phyloP scores from a whole-genome alignment of 2,113 vertebrate species.

The Zootoca vivipara region DNA sequence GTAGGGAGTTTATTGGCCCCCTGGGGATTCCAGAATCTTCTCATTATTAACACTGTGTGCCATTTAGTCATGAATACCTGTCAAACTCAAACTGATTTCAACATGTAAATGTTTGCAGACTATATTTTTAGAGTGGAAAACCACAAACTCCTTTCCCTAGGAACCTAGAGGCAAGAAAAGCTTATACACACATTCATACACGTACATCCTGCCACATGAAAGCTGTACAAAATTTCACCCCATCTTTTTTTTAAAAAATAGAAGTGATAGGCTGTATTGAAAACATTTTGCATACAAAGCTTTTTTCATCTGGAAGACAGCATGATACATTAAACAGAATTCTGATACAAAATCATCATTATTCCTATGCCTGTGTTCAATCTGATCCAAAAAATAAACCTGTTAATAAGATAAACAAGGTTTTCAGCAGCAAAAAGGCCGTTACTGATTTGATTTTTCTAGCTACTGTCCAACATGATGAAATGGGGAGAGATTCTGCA shows the following conservation, averaged over 20 bases:
- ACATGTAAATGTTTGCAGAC: background rate
- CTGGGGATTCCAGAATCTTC: background rate
- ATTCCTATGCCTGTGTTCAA: constrained; percentile 15
- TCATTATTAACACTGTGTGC: constrained; percentile 24
- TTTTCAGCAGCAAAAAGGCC: background rate
- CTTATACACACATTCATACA: background rate
- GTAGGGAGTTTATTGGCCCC: background rate
- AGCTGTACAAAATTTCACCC: constrained; percentile 16
- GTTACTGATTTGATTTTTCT: constrained; percentile 1
- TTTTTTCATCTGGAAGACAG: background rate
- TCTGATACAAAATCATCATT: background rate
- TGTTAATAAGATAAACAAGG: background rate
- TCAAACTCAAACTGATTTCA: constrained; percentile 7
- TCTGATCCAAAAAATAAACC: constrained; percentile 17
- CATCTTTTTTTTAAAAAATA: background rate
- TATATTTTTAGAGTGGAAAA: background rate
- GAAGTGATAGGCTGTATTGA: constrained; percentile 3
- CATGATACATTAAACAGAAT: constrained; percentile 22
- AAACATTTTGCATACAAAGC: background rate
- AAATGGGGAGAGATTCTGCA: background rate
- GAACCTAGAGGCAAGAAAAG: background rate
- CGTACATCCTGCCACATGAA: background rate
- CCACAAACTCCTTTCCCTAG: background rate
- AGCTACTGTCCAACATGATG: background rate
- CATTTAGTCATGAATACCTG: background rate